Percentiles rank a stretch among this genome's conserved stretches.
These are phyloP conservation scores for Caenorhabditis auriculariae DNA, from an alignment of 2,888 invertebrate species.

Conservation along the genomic window DNA sequence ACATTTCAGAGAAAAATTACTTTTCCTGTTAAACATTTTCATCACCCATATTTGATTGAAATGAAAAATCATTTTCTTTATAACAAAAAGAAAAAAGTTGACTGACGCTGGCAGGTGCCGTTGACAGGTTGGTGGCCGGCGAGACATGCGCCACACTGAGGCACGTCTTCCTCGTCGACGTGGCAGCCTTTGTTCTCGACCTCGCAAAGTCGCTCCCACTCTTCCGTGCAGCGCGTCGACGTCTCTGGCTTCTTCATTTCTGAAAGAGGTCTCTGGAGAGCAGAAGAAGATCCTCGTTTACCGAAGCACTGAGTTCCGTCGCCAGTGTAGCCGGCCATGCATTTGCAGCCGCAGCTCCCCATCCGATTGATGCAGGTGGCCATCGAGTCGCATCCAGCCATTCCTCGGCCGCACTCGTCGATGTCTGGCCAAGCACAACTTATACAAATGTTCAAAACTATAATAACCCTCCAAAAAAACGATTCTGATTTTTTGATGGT, in stretches of 20 bases:
- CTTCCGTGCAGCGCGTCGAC: conserved; percentile 40
- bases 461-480: background rate
- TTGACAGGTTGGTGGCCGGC: conserved; percentile 55
- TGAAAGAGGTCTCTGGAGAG: conserved; percentile 2
- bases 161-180: conserved; percentile 57
- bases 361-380: conserved; percentile 48
- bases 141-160: conserved; percentile 59
- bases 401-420: conserved; percentile 48
- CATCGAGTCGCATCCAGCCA: conserved; percentile 45
- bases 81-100: background rate
- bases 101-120: conserved; percentile 53
- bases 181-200: conserved; percentile 57
- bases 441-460: background rate
- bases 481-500: conserved; percentile 1
- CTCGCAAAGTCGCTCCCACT: conserved; percentile 52
- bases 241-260: conserved; percentile 17
- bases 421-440: conserved; percentile 29
- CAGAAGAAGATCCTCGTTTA: background rate
- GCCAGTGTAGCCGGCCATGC: conserved; percentile 69
- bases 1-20: no score
- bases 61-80: background rate
- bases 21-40: no score
- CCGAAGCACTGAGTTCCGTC: conserved; percentile 43
- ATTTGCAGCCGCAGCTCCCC: conserved; percentile 78
- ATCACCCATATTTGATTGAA: no score